These are phyloP conservation scores for Tenthredo mesomela DNA, from an alignment of 2,888 invertebrate species.

Conservation along the genomic window DNA sequence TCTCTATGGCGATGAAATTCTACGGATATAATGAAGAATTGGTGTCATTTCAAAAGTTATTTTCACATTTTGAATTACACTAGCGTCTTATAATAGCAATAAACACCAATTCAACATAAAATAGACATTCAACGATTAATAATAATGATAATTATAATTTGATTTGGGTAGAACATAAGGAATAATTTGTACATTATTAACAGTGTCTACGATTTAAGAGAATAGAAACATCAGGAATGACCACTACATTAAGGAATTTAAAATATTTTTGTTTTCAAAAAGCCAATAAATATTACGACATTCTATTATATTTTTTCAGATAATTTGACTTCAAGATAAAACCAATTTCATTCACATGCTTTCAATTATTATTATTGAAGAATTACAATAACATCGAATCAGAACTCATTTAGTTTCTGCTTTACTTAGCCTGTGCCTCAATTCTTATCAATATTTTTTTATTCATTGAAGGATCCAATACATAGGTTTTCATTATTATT, in stretches of 20 bases:
- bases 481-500: neutral
- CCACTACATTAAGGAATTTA: neutral
- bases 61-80: neutral
- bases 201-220: neutral
- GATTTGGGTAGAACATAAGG: neutral
- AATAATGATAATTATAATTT: neutral
- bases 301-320: neutral
- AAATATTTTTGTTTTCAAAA: neutral
- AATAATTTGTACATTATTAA: conserved; percentile 32
- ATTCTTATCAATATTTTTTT: too few species aligned
- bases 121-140: neutral
- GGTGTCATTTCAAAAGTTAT: neutral
- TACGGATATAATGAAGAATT: neutral
- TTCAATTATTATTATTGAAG: neutral
- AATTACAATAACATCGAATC: neutral
- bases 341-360: neutral
- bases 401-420: too few species aligned
- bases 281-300: neutral
- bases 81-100: neutral
- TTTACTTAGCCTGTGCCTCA: too few species aligned
- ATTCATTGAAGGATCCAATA: neutral
- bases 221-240: neutral
- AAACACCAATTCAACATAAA: neutral
- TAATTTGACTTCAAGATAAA: neutral
- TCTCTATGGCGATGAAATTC: conserved; percentile 8